Conservation (phyloP, 2,888 invertebrate genomes). For the Ctena decussata region DNA sequence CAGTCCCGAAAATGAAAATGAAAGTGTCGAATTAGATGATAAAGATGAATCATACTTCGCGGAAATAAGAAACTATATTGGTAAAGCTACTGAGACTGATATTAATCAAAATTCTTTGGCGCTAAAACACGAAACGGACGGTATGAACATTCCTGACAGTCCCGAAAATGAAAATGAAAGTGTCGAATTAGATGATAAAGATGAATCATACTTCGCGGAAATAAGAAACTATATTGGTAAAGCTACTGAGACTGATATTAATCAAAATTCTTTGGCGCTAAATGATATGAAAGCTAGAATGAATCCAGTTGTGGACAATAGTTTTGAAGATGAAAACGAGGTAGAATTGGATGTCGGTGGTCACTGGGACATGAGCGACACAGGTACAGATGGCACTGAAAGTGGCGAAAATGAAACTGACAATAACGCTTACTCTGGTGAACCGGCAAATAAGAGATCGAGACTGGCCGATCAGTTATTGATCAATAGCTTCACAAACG, state of each 20-base stretch:
- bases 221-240: too few species aligned
- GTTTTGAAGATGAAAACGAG: slow-evolving; percentile 61
- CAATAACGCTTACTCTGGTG: slow-evolving; percentile 21
- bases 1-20: slow-evolving; percentile 69
- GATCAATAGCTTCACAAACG: slow-evolving; percentile 25
- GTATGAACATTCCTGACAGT: too few species aligned
- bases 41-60: slow-evolving; percentile 91
- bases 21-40: slow-evolving; percentile 78
- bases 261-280: too few species aligned
- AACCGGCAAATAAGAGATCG: slow-evolving; percentile 41
- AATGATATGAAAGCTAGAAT: slow-evolving; percentile 52
- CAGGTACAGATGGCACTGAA: slow-evolving; percentile 35
- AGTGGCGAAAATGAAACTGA: slow-evolving; percentile 29
- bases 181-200: too few species aligned
- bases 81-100: slow-evolving; percentile 63
- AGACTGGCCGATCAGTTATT: slow-evolving; percentile 38
- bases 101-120: slow-evolving; percentile 63
- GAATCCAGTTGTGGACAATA: slow-evolving; percentile 27
- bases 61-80: slow-evolving; percentile 94
- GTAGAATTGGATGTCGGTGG: slow-evolving; percentile 30
- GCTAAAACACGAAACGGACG: too few species aligned
- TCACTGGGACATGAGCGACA: slow-evolving; percentile 50
- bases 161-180: too few species aligned
- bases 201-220: too few species aligned
- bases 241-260: too few species aligned